A percentile compares a stretch with the other conserved stretches of the same genome.
These are phyloP conservation scores for Telmatochromis sp. DNA, from an alignment of 2,113 vertebrate genomes.

Conservation along the genomic window DNA sequence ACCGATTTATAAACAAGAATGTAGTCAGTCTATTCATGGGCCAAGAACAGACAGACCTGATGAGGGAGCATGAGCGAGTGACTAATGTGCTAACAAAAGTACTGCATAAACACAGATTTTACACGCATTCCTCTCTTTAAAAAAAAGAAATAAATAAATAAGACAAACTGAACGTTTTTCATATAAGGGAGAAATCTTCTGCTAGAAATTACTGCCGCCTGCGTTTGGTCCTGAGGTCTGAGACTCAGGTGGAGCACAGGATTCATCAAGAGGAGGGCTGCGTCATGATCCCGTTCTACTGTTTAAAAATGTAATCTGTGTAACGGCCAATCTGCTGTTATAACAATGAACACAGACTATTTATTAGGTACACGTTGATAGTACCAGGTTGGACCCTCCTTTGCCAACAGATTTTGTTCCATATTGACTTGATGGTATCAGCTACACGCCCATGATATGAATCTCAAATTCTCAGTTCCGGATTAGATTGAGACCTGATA, in stretches of 20 bases:
- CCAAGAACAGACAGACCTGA: not conserved
- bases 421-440: not conserved
- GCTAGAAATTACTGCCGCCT: not conserved
- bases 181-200: not conserved
- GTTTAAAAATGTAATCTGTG: not conserved
- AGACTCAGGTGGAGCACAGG: not conserved
- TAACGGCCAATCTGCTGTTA: not conserved
- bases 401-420: not conserved
- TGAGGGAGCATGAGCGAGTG: not conserved
- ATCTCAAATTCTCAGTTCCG: not conserved
- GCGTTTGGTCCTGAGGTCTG: not conserved
- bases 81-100: not conserved
- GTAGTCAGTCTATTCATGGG: not conserved
- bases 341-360: not conserved
- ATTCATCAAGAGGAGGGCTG: not conserved
- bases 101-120: not conserved
- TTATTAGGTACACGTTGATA: not conserved
- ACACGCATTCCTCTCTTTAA: accelerated
- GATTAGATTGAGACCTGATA: not conserved
- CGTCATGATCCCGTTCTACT: not conserved
- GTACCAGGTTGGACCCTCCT: not conserved
- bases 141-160: accelerated
- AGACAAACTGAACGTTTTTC: not conserved
- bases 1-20: not conserved
- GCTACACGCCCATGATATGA: not conserved